phyloP scores from a whole-genome alignment of 2,797 vertebrate genomes.

The Oreonectes daqikongensis region DNA sequence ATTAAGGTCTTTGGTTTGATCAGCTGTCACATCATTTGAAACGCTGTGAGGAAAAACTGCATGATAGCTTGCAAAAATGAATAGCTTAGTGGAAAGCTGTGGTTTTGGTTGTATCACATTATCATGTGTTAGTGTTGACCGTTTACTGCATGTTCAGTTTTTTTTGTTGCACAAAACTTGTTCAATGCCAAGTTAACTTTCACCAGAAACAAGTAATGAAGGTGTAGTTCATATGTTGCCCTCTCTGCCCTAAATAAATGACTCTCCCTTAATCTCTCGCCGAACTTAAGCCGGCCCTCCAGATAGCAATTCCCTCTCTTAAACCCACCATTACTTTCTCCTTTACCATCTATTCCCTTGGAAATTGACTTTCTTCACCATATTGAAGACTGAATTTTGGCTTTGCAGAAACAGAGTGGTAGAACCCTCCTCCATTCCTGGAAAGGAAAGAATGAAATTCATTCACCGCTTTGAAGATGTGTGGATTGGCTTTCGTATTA shows the following conservation, averaged over 20 bases:
- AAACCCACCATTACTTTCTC: conserved; percentile 26
- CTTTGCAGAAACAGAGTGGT: conserved; percentile 55
- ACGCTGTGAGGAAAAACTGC: not conserved
- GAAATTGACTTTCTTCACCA: conserved; percentile 38
- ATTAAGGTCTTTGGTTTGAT: conserved; percentile 29
- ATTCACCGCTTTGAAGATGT: conserved; percentile 64
- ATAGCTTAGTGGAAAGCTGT: not conserved
- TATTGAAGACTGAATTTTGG: not conserved
- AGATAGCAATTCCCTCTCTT: conserved; percentile 34
- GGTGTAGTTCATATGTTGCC: conserved; percentile 32
- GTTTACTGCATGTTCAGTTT: too few relatives aligned
- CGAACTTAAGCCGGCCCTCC: conserved; percentile 38
- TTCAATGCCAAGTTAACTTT: too few relatives aligned
- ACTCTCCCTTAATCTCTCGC: conserved; percentile 41
- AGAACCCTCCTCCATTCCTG: conserved; percentile 64
- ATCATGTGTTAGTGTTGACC: too few relatives aligned
- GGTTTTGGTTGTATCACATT: conserved; percentile 12
- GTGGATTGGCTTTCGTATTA: conserved; percentile 62
- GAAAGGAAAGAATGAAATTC: conserved; percentile 67
- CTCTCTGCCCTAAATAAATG: conserved; percentile 39
- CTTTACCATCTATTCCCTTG: conserved; percentile 18
- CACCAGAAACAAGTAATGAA: not conserved
- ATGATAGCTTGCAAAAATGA: conserved; percentile 14
- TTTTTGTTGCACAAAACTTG: too few relatives aligned
- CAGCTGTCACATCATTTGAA: conserved; percentile 18